A percentile compares a stretch with the other conserved stretches of the same genome.
These are phyloP conservation scores for Ophion obscuratus DNA, from an alignment of 2,888 invertebrate species.

Conservation along the genomic window DNA sequence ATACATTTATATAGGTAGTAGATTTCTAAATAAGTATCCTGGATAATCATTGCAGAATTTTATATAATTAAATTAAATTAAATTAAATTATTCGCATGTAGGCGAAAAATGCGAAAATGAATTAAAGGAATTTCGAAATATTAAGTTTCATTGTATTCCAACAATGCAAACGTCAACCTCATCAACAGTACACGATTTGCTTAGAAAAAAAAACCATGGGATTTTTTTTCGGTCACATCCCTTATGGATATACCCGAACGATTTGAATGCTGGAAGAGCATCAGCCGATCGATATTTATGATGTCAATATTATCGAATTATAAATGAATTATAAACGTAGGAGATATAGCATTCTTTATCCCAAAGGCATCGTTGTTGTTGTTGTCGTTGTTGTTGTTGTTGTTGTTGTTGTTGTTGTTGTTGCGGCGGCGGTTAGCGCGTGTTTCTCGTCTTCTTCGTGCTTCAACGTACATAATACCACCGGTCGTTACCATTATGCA, in stretches of 20 bases:
- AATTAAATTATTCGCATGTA: too few relatives aligned
- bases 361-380: not conserved
- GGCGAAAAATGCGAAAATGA: too few relatives aligned
- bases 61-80: too few relatives aligned
- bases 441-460: not conserved
- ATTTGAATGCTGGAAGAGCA: not conserved
- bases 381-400: not conserved
- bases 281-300: not conserved
- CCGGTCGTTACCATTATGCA: conserved; percentile 31
- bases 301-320: not conserved
- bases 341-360: not conserved
- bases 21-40: too few relatives aligned
- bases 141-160: too few relatives aligned
- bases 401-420: too few relatives aligned
- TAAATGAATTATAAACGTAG: not conserved
- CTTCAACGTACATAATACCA: not conserved
- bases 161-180: not conserved
- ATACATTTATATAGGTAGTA: too few relatives aligned
- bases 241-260: not conserved
- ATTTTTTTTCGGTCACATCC: too few relatives aligned
- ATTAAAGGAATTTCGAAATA: too few relatives aligned
- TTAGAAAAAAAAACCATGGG: not conserved
- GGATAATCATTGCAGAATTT: too few relatives aligned
- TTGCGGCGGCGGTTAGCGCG: not conserved
- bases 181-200: not conserved